Base-by-base conservation (phyloP, 1,140 invertebrate species). In the Rhizoglyphus robini region DNA sequence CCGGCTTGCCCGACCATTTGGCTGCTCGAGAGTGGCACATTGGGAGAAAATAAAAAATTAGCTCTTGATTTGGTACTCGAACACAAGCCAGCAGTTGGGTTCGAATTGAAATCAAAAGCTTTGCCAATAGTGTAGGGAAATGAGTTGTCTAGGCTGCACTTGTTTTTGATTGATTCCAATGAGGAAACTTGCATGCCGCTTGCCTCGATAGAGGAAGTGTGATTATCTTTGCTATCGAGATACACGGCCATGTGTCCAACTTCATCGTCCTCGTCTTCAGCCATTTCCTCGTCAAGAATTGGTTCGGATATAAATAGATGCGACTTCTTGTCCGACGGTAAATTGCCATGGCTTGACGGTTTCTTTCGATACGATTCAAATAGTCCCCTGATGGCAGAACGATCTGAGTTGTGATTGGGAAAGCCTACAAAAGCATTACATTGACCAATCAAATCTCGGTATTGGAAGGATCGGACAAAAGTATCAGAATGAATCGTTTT, bases 401-500 rank as follows among this genome's bases (percentile, higher is more conserved):
- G 51, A 54, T 54, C 23, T 46, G n/a, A n/a, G n/a, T n/a, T n/a
- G n/a, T n/a, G n/a, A n/a, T n/a, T n/a, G n/a, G n/a, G n/a, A n/a
- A n/a, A n/a, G n/a, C n/a, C n/a, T n/a, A n/a, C n/a, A n/a, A n/a
- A n/a, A n/a, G n/a, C n/a, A n/a, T n/a, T n/a, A n/a, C n/a, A n/a
- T n/a, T n/a, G 8, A 8, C 51, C 51, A 54, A 54, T 11, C 20
- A 54, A 23, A 27, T 54, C 51, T 27, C 23, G 23, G 23, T 54
- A 54, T 32, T 54, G 51, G 20, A 32, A 25, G 8, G 51, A 25
- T 8, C 51, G 51, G 20, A 54, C n/a, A n/a, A n/a, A 32, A 30
- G 15, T 60, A 46, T 34, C 15, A n/a, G 61, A 46, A 49, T 63
- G 61, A 13, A 63, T 49, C 13, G 34, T 63, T 31, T 63, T 63